A percentile compares a stretch with the other conserved stretches of the same genome.
Evolutionary conservation across 2,113 vertebrate species (phyloP).

Genomic region (Nycticebus coucang): DNA sequence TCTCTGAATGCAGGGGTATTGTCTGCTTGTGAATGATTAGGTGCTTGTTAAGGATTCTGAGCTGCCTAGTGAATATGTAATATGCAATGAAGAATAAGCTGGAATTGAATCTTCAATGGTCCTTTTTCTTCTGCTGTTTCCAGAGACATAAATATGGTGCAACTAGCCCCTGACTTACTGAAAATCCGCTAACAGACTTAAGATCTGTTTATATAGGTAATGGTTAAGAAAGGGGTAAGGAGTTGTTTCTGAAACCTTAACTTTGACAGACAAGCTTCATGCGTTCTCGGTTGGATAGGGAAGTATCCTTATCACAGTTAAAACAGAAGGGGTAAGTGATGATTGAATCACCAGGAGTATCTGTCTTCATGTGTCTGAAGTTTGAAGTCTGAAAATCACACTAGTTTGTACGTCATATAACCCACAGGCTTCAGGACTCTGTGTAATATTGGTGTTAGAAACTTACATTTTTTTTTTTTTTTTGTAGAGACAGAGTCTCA

Average conservation of each 20-base stretch:
- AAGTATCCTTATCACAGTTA: background rate
- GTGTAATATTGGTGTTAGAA: background rate
- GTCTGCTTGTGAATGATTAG: background rate
- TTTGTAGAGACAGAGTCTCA: too few relatives aligned
- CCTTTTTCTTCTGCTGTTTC: background rate
- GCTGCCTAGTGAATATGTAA: background rate
- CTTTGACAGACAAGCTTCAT: background rate
- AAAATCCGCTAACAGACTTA: background rate
- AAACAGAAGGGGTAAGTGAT: too few relatives aligned
- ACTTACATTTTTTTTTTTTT: too few relatives aligned
- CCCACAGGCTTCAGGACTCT: background rate
- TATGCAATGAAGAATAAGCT: background rate
- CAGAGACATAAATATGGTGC: background rate
- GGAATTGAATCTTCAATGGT: background rate
- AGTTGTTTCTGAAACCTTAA: conserved; percentile 15
- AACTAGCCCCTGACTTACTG: background rate
- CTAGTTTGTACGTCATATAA: background rate
- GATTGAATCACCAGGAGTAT: background rate
- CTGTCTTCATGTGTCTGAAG: background rate
- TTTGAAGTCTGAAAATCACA: background rate
- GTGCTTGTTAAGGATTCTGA: background rate
- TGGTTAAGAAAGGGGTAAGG: background rate
- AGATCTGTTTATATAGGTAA: background rate
- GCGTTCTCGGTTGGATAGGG: background rate
- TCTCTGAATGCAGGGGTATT: background rate